A percentile compares a stretch with the other conserved stretches of the same genome.
phyloP scores from a whole-genome alignment of 2,888 invertebrate genomes.

The Tenodera sinensis region DNA sequence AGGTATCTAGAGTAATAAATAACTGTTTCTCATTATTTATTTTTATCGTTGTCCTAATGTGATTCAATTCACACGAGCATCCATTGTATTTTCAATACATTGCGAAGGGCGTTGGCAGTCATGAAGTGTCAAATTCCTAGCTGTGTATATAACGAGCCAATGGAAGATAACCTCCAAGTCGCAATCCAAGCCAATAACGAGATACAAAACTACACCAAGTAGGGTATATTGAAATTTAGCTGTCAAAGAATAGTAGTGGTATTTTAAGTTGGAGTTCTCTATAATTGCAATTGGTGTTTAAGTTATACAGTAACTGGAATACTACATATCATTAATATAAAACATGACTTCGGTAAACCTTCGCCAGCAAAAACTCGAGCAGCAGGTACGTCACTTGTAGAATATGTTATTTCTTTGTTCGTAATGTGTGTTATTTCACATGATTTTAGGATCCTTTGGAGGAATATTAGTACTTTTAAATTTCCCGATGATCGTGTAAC shows the following conservation, averaged over 20 bases:
- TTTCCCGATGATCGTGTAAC: no score
- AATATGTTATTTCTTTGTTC: neutral
- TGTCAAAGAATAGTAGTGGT: neutral
- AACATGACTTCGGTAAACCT: constrained; percentile 47
- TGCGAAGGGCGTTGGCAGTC: neutral
- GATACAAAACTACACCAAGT: neutral
- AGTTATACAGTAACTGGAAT: neutral
- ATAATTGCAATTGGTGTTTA: no score
- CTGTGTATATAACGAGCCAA: neutral
- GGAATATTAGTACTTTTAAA: neutral
- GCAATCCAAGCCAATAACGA: neutral
- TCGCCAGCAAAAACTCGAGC: constrained; percentile 81
- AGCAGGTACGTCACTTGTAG: constrained; percentile 60
- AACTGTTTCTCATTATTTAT: neutral
- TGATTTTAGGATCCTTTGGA: neutral
- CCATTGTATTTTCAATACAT: neutral
- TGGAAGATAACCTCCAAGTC: neutral
- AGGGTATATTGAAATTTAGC: neutral
- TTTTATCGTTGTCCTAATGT: neutral
- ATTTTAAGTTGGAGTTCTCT: neutral
- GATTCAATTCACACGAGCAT: neutral
- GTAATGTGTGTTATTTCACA: neutral
- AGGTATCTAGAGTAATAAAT: neutral
- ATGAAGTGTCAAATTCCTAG: neutral
- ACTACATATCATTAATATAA: neutral